Conservation (phyloP, 2,797 vertebrate genomes). For the Schizopygopsis malacanthus region DNA sequence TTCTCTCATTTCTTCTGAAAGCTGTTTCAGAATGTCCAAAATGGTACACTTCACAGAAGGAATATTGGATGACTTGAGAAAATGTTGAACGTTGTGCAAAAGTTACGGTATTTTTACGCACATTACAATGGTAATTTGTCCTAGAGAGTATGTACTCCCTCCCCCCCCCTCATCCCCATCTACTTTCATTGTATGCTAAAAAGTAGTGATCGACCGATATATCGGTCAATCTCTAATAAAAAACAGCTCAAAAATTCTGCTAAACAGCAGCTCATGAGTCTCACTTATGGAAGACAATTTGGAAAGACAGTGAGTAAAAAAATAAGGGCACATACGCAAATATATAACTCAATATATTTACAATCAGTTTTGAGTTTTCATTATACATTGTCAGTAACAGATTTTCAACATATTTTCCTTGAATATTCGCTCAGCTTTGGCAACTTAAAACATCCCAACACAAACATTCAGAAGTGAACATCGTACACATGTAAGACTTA, state of each 20-base stretch:
- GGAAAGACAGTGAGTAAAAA: background rate
- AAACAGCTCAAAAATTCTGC: background rate
- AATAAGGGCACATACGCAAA: background rate
- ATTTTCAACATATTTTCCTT: background rate
- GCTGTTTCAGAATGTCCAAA: background rate
- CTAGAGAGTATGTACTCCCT: background rate
- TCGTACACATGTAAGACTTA: background rate
- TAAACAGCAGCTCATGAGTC: background rate
- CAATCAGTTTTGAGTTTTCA: slow-evolving; percentile 15
- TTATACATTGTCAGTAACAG: slow-evolving; percentile 19
- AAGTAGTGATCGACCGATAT: background rate
- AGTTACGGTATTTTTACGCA: background rate
- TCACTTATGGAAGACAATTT: background rate
- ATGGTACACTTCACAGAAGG: background rate
- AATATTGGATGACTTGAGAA: background rate
- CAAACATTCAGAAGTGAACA: slow-evolving; percentile 18
- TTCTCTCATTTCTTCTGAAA: no score
- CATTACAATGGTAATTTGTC: background rate
- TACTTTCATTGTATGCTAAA: background rate
- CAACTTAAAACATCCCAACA: slow-evolving; percentile 23
- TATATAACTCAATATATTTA: slow-evolving; percentile 1
- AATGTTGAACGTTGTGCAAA: background rate
- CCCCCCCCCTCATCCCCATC: background rate
- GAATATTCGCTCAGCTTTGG: slow-evolving; percentile 24
- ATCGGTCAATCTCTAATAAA: no score